These are phyloP conservation scores for Drosophila cyrtoloma DNA, from an alignment of 2,888 invertebrate species.

Conservation along the genomic window DNA sequence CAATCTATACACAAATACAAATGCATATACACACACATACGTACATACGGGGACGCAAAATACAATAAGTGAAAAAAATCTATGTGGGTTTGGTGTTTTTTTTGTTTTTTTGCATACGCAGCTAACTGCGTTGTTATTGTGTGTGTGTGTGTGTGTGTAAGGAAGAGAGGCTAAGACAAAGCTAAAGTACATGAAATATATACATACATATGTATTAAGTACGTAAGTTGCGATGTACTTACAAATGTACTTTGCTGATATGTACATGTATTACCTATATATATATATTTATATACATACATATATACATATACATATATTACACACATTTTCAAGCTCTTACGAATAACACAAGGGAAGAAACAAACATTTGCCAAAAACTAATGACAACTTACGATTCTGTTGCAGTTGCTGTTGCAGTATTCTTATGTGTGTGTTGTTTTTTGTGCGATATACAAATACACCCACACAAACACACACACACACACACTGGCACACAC, in stretches of 20 bases:
- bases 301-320: conserved; percentile 14
- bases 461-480: conserved; percentile 10
- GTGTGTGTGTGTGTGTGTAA: conserved; percentile 1
- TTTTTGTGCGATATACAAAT: conserved; percentile 39
- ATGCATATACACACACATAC: conserved; percentile 4
- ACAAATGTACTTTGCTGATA: conserved; percentile 12
- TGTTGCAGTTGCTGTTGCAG: conserved; percentile 45
- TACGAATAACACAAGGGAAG: conserved; percentile 4
- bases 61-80: conserved; percentile 29
- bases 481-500: conserved; percentile 7
- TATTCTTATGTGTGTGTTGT: conserved; percentile 42
- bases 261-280: not conserved
- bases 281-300: conserved; percentile 9
- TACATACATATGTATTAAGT: conserved; percentile 7
- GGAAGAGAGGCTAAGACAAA: conserved; percentile 28
- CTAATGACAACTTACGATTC: conserved; percentile 51
- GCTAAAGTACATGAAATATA: conserved; percentile 6
- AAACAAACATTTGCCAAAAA: conserved; percentile 31
- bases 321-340: conserved; percentile 1
- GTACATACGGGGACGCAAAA: conserved; percentile 9
- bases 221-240: conserved; percentile 18
- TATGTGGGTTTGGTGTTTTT: conserved; percentile 22
- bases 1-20: conserved; percentile 5
- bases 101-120: conserved; percentile 34
- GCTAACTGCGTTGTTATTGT: conserved; percentile 35